A percentile compares a stretch with the other conserved stretches of the same genome.
These are phyloP conservation scores for Pandion haliaetus DNA, from an alignment of 2,113 vertebrate genomes.

Conservation along the genomic window DNA sequence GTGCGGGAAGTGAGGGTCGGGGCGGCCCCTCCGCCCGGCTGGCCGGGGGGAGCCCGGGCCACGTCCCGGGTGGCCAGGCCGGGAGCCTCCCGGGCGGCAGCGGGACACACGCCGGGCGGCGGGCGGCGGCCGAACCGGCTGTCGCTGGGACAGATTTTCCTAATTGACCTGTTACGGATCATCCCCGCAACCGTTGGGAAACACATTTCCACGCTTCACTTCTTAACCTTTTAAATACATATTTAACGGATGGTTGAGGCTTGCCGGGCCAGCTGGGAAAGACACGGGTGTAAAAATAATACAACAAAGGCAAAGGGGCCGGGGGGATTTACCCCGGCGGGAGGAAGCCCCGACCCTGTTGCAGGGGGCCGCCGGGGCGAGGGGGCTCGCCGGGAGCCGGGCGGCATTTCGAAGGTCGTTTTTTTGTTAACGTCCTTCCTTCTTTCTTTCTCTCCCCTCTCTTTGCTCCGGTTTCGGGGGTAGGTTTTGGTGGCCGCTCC, in stretches of 20 bases:
- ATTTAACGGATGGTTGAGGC: conserved; percentile 77
- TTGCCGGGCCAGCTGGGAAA: conserved; percentile 80
- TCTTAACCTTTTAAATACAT: conserved; percentile 83
- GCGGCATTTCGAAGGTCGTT: background rate
- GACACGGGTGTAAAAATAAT: conserved; percentile 76
- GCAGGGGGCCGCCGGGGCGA: background rate
- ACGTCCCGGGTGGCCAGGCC: too few species aligned
- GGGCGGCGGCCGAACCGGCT: background rate
- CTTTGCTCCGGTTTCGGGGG: background rate
- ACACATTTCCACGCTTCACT: conserved; percentile 85
- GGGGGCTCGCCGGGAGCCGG: background rate
- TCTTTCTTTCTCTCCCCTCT: background rate
- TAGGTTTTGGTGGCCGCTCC: background rate
- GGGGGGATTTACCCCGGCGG: background rate
- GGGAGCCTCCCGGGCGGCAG: background rate
- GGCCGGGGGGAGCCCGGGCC: too few species aligned
- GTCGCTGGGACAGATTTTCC: conserved; percentile 51
- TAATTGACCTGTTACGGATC: conserved; percentile 82
- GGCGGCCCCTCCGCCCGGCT: too few species aligned
- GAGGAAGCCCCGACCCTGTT: background rate
- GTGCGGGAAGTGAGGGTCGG: too few species aligned
- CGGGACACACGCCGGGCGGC: background rate
- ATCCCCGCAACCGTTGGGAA: conserved; percentile 83
- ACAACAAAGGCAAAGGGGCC: conserved; percentile 30
- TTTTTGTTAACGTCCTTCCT: background rate